These are phyloP conservation scores for Drosophila albomicans DNA, from an alignment of 1,140 invertebrate genomes.

Conservation along the genomic window DNA sequence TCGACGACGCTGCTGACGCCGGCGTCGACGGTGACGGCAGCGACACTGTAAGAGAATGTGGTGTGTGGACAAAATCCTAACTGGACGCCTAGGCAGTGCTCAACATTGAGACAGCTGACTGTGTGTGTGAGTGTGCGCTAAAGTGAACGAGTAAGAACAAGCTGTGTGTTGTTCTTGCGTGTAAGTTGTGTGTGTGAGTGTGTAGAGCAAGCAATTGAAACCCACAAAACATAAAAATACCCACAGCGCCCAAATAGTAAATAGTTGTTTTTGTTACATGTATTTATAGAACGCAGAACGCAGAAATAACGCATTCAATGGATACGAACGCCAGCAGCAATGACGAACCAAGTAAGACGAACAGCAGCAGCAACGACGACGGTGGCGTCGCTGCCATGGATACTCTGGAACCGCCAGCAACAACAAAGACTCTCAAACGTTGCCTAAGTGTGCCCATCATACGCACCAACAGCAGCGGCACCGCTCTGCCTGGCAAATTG, in stretches of 20 bases:
- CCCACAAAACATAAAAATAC: constrained; percentile 57
- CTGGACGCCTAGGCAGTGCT: constrained; percentile 6
- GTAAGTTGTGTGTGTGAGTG: constrained; percentile 10
- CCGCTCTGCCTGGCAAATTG: constrained; percentile 43
- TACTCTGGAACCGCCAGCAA: constrained; percentile 59
- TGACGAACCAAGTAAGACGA: background rate
- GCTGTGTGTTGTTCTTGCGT: constrained; percentile 29
- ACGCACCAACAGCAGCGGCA: constrained; percentile 81
- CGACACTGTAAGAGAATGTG: constrained; percentile 29
- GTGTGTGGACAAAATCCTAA: constrained; percentile 22
- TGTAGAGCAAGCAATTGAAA: constrained; percentile 37
- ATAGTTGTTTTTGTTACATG: constrained; percentile 29
- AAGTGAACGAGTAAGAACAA: constrained; percentile 41
- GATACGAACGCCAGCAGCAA: constrained; percentile 58
- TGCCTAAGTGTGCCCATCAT: constrained; percentile 94
- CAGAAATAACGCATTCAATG: constrained; percentile 47
- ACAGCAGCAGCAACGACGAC: constrained; percentile 21
- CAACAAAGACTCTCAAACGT: constrained; percentile 88
- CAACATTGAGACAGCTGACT: constrained; percentile 33
- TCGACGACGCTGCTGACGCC: constrained; percentile 15
- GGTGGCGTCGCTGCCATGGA: constrained; percentile 56
- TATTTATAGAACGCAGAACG: constrained; percentile 42
- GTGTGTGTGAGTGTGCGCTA: constrained; percentile 24
- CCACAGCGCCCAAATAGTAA: constrained; percentile 42
- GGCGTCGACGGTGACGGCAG: constrained; percentile 25